These are phyloP conservation scores for Osmoderma eremita DNA, from an alignment of 2,888 invertebrate species.

Conservation along the genomic window DNA sequence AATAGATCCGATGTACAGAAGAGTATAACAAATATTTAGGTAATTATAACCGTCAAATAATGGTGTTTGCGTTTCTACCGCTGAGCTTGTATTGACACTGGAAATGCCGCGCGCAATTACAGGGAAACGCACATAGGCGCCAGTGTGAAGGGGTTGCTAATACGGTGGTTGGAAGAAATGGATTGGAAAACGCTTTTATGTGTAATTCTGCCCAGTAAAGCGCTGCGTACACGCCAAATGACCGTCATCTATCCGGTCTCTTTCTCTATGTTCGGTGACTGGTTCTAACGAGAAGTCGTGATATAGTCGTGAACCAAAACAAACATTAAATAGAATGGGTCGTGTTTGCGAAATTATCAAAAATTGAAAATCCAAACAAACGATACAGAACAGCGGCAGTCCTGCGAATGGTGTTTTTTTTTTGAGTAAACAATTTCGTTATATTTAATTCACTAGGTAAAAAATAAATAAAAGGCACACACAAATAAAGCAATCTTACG, in stretches of 20 bases:
- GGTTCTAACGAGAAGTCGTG: no score
- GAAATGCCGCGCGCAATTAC: neutral
- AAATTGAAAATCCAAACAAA: no score
- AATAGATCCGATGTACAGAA: neutral
- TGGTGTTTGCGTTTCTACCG: neutral
- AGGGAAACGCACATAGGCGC: neutral
- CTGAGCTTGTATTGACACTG: neutral
- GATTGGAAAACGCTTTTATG: constrained; percentile 6
- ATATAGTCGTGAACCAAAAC: no score
- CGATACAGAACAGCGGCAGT: no score
- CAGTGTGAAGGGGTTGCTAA: neutral
- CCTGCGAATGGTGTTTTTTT: no score
- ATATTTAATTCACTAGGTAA: no score
- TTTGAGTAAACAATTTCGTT: no score
- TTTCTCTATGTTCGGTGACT: no score
- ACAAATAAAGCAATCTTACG: no score
- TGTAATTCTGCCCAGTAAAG: neutral
- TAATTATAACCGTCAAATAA: neutral
- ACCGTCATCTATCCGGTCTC: neutral
- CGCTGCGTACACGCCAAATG: neutral
- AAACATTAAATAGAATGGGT: no score
- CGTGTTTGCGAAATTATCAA: no score
- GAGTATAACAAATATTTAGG: constrained; percentile 10
- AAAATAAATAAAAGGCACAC: no score
- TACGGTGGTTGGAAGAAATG: neutral